Conservation (phyloP, 2,888 invertebrate species). For the Drosophila nr. fundita region DNA sequence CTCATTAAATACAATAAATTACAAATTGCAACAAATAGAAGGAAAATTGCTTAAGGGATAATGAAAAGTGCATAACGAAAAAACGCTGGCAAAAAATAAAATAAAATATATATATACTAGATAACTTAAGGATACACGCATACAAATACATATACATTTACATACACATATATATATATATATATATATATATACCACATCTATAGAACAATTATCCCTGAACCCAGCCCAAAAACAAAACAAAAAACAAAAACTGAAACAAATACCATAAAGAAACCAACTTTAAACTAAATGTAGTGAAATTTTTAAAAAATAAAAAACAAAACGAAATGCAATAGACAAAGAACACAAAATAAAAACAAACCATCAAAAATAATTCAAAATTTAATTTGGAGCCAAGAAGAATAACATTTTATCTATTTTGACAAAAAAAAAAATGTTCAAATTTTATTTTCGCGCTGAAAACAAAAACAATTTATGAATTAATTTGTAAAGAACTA, state of each 20-base stretch:
- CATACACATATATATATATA: slow-evolving; percentile 11
- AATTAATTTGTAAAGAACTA: slow-evolving; percentile 63
- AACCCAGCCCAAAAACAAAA: slow-evolving; percentile 51
- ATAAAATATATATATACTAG: slow-evolving; percentile 41
- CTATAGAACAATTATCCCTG: slow-evolving; percentile 76
- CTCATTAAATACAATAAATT: slow-evolving; percentile 33
- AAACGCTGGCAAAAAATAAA: slow-evolving; percentile 42
- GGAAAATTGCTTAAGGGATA: background rate
- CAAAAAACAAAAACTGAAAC: slow-evolving; percentile 50
- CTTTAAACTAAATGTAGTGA: slow-evolving; percentile 72
- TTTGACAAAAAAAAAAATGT: slow-evolving; percentile 49
- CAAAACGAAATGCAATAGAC: slow-evolving; percentile 10
- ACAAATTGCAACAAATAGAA: background rate
- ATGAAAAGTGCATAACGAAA: background rate
- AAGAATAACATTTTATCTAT: slow-evolving; percentile 58
- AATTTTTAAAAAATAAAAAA: slow-evolving; percentile 58
- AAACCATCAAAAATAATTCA: slow-evolving; percentile 7
- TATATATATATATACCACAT: slow-evolving; percentile 43
- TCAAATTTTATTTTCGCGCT: slow-evolving; percentile 68
- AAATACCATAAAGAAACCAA: slow-evolving; percentile 71
- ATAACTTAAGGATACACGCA: slow-evolving; percentile 54
- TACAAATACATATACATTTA: slow-evolving; percentile 31
- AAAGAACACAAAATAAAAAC: background rate
- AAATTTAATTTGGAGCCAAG: slow-evolving; percentile 72
- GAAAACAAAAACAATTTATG: slow-evolving; percentile 54